Base-by-base conservation (phyloP, 2,888 invertebrate genomes). In the Drosophila neotestacea region DNA sequence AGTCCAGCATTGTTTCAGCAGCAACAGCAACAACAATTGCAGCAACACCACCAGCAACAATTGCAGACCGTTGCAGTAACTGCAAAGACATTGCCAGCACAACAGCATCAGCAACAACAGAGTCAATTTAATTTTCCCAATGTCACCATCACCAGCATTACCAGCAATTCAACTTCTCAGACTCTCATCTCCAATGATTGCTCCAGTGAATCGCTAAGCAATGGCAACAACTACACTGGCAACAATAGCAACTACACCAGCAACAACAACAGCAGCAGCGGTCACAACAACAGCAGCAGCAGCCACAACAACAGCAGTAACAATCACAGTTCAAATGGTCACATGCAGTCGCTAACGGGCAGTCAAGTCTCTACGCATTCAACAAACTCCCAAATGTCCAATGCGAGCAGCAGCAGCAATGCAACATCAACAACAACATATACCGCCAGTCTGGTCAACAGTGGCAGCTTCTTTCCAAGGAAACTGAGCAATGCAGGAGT, bases 1-100 rank as follows among this genome's bases (percentile, higher is more conserved):
- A 98, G 98, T 91, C 98, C 99, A 54, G 98, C 98, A 82, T 94
- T 95, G 84, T 93, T 91, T 44, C 90, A 94, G 89, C 94, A 90
- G 36, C 84, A 86, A 7, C 90, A 94, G 4, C 69, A 64, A n/a
- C 71, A 79, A 7, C 59, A 61, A 6, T 42, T 42, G 1, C 41
- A 7, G 32, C 32, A 32, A 32, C 32, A 44, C n/a, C 61, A 58
- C 32, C 66, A 44, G 22, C 61, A 58, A 39, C 66, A 70, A 28
- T n/a, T 44, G 42, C 73, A 90, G 61, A 51, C 90, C 30, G 80
- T 87, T 1, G 90, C 90, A 4, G 88, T 91, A n/a, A 89, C 86
- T 1, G 91, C 86, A 79, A 91, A 91, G 90, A 42, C 38, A 16
- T 46, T 36, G 73, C 50, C 66, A 11, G 41, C 61, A 1, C 46